Base-by-base conservation (phyloP, 53 echinoderm and acorn worm genomes). In the Echinarachnius parma region DNA sequence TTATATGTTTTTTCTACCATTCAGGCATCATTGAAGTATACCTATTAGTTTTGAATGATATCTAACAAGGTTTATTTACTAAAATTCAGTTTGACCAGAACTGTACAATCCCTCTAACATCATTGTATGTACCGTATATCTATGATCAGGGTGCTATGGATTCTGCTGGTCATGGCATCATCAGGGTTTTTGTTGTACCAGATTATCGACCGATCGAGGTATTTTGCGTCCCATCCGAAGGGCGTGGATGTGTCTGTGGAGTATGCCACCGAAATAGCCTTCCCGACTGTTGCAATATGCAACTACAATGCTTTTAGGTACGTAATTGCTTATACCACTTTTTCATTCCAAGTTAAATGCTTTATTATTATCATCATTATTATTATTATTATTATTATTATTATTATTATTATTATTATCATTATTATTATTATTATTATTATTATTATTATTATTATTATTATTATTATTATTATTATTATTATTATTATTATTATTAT, bases 281-380 rank as follows among this genome's bases (percentile, higher is more conserved):
- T 82, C 22, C 83, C 83, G 3, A 45, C 83, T 27, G 75, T 82
- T 4, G 76, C 83, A 47, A 56, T 82, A 20, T 82, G 83, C 31
- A 82, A 65, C 66, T 65, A 64, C 66, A 82, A 82, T 49, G 58
- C 31, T 5, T 76, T 45, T 34, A 82, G 66, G 83, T 82, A 32
- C 37, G 19, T n/a, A n/a, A n/a, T n/a, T n/a, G 42, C 7, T 39
- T 39, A 9, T 7, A 39, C 7, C 42, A 39, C 13, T 39, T 39
- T 9, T 39, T 39, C 42, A 39, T 13, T 39, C 42, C n/a, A n/a
- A n/a, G n/a, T n/a, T n/a, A n/a, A n/a, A n/a, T n/a, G n/a, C n/a
- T n/a, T n/a, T n/a, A n/a, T n/a, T n/a, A n/a, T n/a, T n/a, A n/a
- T n/a, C n/a, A n/a, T n/a, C n/a, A n/a, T 39, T 13, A 39, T 9